Percentiles rank a stretch among this genome's conserved stretches.
phyloP scores from a whole-genome alignment of 2,888 invertebrate species.

The Brachylomia viminalis region DNA sequence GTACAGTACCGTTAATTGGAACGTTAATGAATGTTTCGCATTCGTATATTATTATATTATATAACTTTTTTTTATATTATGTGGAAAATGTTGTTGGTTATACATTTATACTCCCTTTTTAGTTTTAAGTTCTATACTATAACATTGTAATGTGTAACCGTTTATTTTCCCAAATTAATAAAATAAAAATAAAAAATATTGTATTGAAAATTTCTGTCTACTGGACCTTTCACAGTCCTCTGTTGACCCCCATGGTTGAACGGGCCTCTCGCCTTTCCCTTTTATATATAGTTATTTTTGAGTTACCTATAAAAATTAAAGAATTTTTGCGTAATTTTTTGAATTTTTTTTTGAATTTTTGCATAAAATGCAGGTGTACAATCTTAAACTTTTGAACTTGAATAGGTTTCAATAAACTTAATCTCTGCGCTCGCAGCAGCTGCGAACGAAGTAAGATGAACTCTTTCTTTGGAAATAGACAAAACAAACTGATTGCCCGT shows the following conservation, averaged over 20 bases:
- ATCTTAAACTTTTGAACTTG: conserved; percentile 14
- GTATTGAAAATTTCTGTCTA: background rate
- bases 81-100: no score
- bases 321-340: background rate
- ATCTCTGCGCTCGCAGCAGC: background rate
- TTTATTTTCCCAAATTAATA: no score
- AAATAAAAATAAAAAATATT: no score
- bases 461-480: conserved; percentile 16
- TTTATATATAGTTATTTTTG: background rate
- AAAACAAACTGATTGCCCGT: background rate
- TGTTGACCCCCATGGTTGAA: background rate
- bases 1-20: background rate
- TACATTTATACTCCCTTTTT: no score
- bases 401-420: background rate
- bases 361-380: background rate
- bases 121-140: no score
- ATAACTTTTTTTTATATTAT: no score
- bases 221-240: background rate
- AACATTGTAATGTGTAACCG: no score
- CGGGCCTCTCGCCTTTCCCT: no score
- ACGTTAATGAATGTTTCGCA: background rate
- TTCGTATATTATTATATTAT: no score
- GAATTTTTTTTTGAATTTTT: no score
- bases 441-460: conserved; percentile 6
- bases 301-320: no score